Conservation (phyloP, 2,797 vertebrate species). For the Pseudocheirus occidentalis region DNA sequence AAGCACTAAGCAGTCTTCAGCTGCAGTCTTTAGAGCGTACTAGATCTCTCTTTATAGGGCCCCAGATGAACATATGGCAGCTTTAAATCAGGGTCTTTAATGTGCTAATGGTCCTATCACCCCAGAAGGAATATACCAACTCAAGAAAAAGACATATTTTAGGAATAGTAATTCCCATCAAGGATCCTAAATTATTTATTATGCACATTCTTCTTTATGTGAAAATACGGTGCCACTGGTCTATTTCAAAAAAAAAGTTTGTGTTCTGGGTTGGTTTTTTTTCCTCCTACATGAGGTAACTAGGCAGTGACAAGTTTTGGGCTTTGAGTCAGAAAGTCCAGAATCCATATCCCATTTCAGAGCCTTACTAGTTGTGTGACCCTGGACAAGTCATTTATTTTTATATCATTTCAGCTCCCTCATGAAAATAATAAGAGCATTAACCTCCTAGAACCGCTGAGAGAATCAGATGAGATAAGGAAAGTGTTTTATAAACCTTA, state of each 20-base stretch:
- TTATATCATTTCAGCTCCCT: background rate
- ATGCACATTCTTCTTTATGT: background rate
- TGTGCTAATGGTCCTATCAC: background rate
- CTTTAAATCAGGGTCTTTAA: background rate
- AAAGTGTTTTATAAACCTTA: background rate
- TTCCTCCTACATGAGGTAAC: background rate
- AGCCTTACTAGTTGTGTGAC: background rate
- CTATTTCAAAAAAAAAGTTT: background rate
- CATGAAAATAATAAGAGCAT: background rate
- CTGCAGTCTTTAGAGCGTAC: background rate
- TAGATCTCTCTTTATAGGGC: background rate
- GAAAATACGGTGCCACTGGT: background rate
- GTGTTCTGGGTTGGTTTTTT: background rate
- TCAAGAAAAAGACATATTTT: background rate
- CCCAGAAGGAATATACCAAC: background rate
- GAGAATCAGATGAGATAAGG: background rate
- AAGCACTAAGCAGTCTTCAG: background rate
- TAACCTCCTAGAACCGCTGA: fast-evolving
- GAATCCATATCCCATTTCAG: background rate
- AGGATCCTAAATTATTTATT: background rate
- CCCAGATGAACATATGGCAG: background rate
- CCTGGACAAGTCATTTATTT: background rate
- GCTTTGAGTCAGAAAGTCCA: background rate
- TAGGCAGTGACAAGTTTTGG: background rate
- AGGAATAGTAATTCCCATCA: background rate